Base-by-base conservation (phyloP, 2,888 invertebrate species). In the Sympetrum striolatum region DNA sequence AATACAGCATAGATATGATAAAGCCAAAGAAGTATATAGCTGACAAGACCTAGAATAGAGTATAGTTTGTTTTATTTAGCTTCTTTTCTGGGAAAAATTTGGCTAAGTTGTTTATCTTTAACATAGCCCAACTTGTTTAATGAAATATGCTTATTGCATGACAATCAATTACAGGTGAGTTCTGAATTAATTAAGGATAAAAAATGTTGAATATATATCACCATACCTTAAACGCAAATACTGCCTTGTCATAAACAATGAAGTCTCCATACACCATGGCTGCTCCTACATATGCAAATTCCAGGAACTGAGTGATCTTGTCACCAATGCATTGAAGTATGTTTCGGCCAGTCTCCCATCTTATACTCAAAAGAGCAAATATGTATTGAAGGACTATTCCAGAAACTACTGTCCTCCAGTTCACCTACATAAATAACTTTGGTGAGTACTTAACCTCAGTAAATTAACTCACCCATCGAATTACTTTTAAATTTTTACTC, bases 171-270 rank as follows among this genome's bases (percentile, higher is more conserved):
- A 64, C 6, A n/a, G 25, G n/a, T n/a, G 1, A 2, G 4, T n/a
- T 64, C 2, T 22, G n/a, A 64, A n/a, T n/a, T n/a, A 12, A 60
- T 60, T 5, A 64, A 64, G 12, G 22, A n/a, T 44, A 8, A 44
- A 44, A 44, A 1, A 44, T 8, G 44, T 44, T 44, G 6, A 44
- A 44, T 8, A 31, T 81, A 81, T 14, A 44, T 39, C 37, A 90
- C 94, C 95, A 95, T 93, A 98, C 98, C 93, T 96, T 95, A 93
- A 99, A 99, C 0, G 98, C 98, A 93, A 99, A 98, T 25, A 97
- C 96, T 91, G 94, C 94, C 91, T 95, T 93, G 0, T 94, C 93
- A 25, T 93, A 93, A 15, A 97, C 96, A 0, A 97, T 94, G 0
- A 95, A 93, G 0, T 96, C 94, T 0, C 98, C 98, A 93, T 97